These are phyloP conservation scores for Drosophila monieri DNA, from an alignment of 2,888 invertebrate genomes.

Conservation along the genomic window DNA sequence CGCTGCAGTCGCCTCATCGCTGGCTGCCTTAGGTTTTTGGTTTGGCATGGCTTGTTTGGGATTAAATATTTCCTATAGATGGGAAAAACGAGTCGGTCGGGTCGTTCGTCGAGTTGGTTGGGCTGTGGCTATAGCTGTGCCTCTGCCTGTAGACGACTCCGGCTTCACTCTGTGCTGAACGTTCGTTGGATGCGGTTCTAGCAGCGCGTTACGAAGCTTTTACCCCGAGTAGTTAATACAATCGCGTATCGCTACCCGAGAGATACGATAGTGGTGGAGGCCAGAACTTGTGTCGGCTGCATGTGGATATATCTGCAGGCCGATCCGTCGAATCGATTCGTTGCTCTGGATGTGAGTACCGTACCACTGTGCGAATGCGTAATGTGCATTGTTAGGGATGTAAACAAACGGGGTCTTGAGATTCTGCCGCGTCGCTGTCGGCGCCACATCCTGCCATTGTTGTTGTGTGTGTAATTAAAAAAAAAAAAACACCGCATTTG, in stretches of 20 bases:
- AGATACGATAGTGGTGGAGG: neutral
- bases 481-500: slow-evolving; percentile 36
- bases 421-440: slow-evolving; percentile 51
- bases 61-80: slow-evolving; percentile 80
- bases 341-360: slow-evolving; percentile 40
- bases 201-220: slow-evolving; percentile 25
- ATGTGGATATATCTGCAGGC: slow-evolving; percentile 27
- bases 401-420: slow-evolving; percentile 78
- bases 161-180: slow-evolving; percentile 71
- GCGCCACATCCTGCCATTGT: slow-evolving; percentile 12
- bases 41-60: slow-evolving; percentile 75
- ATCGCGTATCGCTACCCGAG: slow-evolving; percentile 5
- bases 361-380: slow-evolving; percentile 68
- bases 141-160: slow-evolving; percentile 47
- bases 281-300: slow-evolving; percentile 9
- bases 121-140: slow-evolving; percentile 31
- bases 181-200: slow-evolving; percentile 70
- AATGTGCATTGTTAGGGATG: slow-evolving; percentile 45
- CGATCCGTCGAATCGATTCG: neutral
- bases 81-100: slow-evolving; percentile 80
- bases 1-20: slow-evolving; percentile 23
- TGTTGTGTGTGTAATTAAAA: slow-evolving; percentile 41
- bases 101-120: slow-evolving; percentile 72
- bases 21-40: slow-evolving; percentile 57
- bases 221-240: neutral